Evolutionary conservation across 2,113 vertebrate genomes (phyloP).

Genomic region (Periophthalmodon schlosseri): DNA sequence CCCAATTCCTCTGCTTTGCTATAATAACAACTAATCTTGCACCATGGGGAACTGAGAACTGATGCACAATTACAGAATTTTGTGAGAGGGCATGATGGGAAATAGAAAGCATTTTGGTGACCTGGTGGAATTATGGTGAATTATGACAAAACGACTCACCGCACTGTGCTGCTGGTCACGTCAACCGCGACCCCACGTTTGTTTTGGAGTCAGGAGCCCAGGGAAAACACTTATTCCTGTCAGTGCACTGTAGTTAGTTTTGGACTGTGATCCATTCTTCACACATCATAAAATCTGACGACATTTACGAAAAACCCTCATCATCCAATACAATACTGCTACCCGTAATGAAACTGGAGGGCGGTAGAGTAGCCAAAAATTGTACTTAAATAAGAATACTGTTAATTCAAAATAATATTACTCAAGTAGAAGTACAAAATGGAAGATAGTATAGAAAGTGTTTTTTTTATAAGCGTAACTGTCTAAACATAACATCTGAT

Average conservation of each 20-base stretch:
- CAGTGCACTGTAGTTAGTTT: neutral
- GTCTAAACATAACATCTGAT: too few species aligned
- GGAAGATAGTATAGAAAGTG: too few species aligned
- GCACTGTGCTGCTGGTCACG: slow-evolving; percentile 49
- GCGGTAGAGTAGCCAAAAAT: too few species aligned
- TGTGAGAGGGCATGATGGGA: slow-evolving; percentile 49
- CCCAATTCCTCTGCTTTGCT: slow-evolving; percentile 41
- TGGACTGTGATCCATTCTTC: neutral
- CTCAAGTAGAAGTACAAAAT: too few species aligned
- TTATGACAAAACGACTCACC: slow-evolving; percentile 37
- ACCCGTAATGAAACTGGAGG: too few species aligned
- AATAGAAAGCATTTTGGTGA: slow-evolving; percentile 52
- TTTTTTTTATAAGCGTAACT: too few species aligned
- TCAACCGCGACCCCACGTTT: slow-evolving; percentile 45
- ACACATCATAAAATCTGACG: slow-evolving; percentile 27
- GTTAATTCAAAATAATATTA: too few species aligned
- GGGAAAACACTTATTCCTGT: slow-evolving; percentile 35
- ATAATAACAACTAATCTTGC: slow-evolving; percentile 38
- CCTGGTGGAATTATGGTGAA: neutral
- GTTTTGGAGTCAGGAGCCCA: slow-evolving; percentile 32
- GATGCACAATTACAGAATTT: slow-evolving; percentile 55
- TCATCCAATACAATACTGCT: too few species aligned
- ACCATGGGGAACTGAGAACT: slow-evolving; percentile 25
- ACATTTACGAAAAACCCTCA: slow-evolving; percentile 24
- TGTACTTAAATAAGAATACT: too few species aligned